Evolutionary conservation across 2,797 vertebrate genomes (phyloP).

Genomic region (Pithecia hirsuta): DNA sequence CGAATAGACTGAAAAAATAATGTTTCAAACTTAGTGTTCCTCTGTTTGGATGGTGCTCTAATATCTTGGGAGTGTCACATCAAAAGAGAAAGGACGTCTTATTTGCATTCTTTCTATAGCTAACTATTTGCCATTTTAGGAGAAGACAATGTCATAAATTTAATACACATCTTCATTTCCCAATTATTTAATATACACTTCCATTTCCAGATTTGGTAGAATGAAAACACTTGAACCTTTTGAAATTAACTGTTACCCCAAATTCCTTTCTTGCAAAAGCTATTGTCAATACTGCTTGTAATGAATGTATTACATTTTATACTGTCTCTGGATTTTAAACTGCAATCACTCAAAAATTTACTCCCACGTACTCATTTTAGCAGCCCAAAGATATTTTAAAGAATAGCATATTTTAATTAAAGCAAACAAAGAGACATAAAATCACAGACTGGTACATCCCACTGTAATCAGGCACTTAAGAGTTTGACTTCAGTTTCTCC

Average conservation of each 20-base stretch:
- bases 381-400: conserved; percentile 67
- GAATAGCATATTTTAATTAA: conserved; percentile 80
- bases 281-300: not conserved
- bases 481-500: conserved; percentile 21
- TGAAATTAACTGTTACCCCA: conserved; percentile 13
- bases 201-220: conserved; percentile 42
- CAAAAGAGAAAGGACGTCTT: not conserved
- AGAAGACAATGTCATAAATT: conserved; percentile 31
- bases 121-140: conserved; percentile 47
- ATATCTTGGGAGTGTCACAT: not conserved
- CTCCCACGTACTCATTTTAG: conserved; percentile 26
- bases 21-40: conserved; percentile 54
- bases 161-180: conserved; percentile 53
- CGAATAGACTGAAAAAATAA: conserved; percentile 51
- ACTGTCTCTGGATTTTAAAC: conserved; percentile 32
- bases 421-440: conserved; percentile 58
- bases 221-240: conserved; percentile 26
- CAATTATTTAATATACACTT: conserved; percentile 28
- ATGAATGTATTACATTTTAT: not conserved
- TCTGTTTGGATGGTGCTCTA: conserved; percentile 4
- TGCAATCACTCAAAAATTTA: conserved; percentile 47
- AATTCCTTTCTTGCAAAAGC: conserved; percentile 37
- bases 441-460: not conserved
- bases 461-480: conserved; percentile 62
- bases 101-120: conserved; percentile 34